Conservation (phyloP, 92 coral and sea anemone species). For the Pocillopora meandrina region DNA sequence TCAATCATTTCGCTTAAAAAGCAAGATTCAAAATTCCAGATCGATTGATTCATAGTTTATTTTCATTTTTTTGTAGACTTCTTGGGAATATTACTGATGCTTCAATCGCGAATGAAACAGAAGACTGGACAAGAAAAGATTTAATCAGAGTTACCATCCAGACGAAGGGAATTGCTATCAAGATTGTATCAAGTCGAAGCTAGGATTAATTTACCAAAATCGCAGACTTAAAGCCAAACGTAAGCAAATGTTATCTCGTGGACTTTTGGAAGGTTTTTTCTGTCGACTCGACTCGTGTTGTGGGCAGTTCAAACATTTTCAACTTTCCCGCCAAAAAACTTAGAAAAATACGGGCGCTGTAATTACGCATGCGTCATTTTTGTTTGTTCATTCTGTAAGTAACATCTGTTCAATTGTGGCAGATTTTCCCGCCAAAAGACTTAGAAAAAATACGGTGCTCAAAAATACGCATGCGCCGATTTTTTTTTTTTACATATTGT, state of each 20-base stretch:
- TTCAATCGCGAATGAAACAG: neutral
- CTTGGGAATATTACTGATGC: neutral
- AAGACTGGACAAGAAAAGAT: neutral
- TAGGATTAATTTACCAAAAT: too few species aligned
- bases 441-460: constrained; percentile 16
- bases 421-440: neutral
- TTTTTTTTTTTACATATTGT: neutral
- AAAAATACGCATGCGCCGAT: constrained; percentile 38
- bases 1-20: too few species aligned
- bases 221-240: too few species aligned
- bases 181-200: too few species aligned
- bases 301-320: neutral
- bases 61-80: neutral
- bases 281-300: neutral
- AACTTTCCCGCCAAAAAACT: constrained; percentile 5
- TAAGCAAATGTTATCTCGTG: too few species aligned
- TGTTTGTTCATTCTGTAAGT: neutral
- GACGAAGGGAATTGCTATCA: neutral
- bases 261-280: neutral
- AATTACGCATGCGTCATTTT: neutral
- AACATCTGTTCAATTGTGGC: neutral
- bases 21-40: too few species aligned
- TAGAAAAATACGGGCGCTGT: neutral
- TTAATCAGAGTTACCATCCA: neutral
- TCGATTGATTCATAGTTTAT: neutral